A percentile compares a stretch with the other conserved stretches of the same genome.
phyloP scores from a whole-genome alignment of 2,113 vertebrate species.

The Symphodus melops region DNA sequence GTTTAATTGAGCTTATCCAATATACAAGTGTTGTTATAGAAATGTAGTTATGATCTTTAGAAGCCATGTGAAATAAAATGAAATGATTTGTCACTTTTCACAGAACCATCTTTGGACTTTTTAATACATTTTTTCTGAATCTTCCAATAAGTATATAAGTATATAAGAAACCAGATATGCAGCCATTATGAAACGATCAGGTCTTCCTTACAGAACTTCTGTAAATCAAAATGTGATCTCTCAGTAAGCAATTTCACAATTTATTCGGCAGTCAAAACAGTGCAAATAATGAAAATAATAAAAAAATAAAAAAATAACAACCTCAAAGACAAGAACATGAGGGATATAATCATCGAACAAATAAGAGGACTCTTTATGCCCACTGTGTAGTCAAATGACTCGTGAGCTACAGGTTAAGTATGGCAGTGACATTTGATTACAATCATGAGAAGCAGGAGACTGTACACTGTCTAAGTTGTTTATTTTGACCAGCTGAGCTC shows the following conservation, averaged over 20 bases:
- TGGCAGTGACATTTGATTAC: constrained; percentile 49
- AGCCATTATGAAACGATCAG: no score
- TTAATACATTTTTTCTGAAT: background rate
- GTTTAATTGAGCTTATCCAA: background rate
- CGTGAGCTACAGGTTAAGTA: constrained; percentile 19
- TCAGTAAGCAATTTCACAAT: background rate
- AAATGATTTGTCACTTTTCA: constrained; percentile 9
- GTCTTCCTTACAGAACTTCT: background rate
- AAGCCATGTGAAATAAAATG: background rate
- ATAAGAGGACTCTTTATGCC: constrained; percentile 11
- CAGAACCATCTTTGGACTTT: background rate
- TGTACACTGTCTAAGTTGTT: constrained; percentile 30
- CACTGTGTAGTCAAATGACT: constrained; percentile 48
- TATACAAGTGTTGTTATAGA: background rate
- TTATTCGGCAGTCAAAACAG: constrained; percentile 42
- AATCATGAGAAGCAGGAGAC: constrained; percentile 62
- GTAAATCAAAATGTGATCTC: background rate
- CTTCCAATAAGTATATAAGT: background rate
- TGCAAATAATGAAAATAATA: constrained; percentile 71
- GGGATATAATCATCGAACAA: constrained; percentile 40
- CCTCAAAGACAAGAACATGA: constrained; percentile 52
- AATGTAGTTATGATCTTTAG: background rate
- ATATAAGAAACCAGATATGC: no score
- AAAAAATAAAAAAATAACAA: no score
- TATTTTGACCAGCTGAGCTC: constrained; percentile 41